phyloP scores from a whole-genome alignment of 2,888 invertebrate species.

The Callimorpha dominula region DNA sequence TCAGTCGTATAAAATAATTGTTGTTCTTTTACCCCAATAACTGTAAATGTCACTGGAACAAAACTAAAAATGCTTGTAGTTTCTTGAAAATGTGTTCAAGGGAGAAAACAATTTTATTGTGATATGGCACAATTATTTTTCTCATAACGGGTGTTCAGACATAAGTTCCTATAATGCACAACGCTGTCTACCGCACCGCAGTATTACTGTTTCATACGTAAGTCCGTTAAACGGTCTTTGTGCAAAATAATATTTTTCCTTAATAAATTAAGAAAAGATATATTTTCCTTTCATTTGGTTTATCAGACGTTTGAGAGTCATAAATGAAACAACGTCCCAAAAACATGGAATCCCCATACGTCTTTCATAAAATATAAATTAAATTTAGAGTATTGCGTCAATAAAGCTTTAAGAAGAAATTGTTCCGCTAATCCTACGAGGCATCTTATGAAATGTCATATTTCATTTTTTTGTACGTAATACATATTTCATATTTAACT shows the following conservation, averaged over 20 bases:
- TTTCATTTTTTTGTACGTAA: neutral
- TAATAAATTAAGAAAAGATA: neutral
- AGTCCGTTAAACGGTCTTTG: neutral
- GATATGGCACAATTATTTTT: neutral
- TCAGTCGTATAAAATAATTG: too few relatives aligned
- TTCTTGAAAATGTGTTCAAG: neutral
- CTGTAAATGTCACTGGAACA: neutral
- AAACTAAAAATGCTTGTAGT: neutral
- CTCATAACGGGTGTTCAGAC: neutral
- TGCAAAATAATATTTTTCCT: neutral
- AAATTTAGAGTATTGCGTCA: neutral
- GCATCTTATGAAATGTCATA: neutral
- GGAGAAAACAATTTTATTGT: neutral
- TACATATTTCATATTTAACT: neutral
- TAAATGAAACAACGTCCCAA: neutral
- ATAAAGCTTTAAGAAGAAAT: neutral
- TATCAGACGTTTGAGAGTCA: neutral
- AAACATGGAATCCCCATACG: neutral
- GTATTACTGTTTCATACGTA: too few relatives aligned
- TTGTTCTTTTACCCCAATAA: neutral
- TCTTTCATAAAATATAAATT: neutral
- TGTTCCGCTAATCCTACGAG: neutral
- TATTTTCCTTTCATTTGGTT: neutral
- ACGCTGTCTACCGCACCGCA: neutral
- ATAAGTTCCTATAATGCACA: neutral